Percentiles rank a stretch among this genome's conserved stretches.
These are phyloP conservation scores for Leucosticte australis DNA, from an alignment of 2,113 vertebrate genomes.

Conservation along the genomic window DNA sequence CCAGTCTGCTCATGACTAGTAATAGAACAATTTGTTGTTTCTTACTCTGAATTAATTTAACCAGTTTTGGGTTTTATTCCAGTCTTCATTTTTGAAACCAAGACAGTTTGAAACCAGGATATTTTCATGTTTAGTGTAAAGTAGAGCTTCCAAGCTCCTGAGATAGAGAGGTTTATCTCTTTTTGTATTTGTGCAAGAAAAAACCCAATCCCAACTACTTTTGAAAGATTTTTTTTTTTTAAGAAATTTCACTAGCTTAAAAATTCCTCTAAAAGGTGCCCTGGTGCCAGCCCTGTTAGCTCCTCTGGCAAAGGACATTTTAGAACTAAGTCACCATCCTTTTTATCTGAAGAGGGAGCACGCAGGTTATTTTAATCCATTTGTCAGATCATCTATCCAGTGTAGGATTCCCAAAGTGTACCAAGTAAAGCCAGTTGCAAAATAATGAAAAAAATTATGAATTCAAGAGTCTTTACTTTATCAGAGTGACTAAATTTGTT, in stretches of 20 bases:
- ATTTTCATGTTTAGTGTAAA: not conserved
- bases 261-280: not conserved
- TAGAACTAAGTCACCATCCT: not conserved
- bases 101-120: not conserved
- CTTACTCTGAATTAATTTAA: not conserved
- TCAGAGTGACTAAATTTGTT: not conserved
- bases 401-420: not conserved
- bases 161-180: not conserved
- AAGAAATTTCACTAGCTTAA: not conserved
- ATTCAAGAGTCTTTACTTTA: not conserved
- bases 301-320: not conserved
- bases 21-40: not conserved
- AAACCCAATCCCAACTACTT: not conserved
- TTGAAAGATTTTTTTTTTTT: not conserved
- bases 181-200: not conserved
- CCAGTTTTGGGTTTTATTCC: not conserved
- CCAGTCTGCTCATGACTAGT: not conserved
- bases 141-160: not conserved
- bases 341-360: not conserved
- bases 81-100: not conserved
- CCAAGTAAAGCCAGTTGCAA: not conserved
- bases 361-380: not conserved
- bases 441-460: not conserved
- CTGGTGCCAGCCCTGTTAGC: not conserved
- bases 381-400: not conserved